These are phyloP conservation scores for Drosophila lowei DNA, from an alignment of 1,140 invertebrate genomes.

Conservation along the genomic window DNA sequence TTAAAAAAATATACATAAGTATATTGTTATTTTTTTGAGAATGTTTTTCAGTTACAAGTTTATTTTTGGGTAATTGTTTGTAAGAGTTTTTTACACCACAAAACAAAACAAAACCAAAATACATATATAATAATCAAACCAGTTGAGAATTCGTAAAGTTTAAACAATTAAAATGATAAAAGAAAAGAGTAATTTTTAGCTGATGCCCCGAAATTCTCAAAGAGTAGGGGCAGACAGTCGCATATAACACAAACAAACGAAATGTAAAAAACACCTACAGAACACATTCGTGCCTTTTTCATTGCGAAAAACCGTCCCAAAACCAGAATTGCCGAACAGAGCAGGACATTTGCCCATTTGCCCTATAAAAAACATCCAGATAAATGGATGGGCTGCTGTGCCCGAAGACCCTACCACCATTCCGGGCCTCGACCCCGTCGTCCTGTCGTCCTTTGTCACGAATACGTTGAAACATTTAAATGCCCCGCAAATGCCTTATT, in stretches of 20 bases:
- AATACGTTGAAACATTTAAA: constrained; percentile 60
- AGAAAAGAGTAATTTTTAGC: constrained; percentile 40
- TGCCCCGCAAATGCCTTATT: constrained; percentile 68
- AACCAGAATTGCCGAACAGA: constrained; percentile 26
- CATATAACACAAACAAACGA: constrained; percentile 42
- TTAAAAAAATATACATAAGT: constrained; percentile 15
- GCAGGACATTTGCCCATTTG: neutral
- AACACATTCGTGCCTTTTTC: constrained; percentile 78
- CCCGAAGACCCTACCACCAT: no score
- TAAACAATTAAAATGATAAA: constrained; percentile 52
- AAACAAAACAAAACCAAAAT: constrained; percentile 23
- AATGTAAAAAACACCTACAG: constrained; percentile 46
- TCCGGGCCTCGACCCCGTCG: neutral
- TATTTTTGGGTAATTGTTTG: constrained; percentile 75
- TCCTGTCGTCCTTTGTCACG: constrained; percentile 26
- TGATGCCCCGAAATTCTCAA: constrained; percentile 56
- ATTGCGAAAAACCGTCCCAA: constrained; percentile 78
- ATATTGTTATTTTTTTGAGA: constrained; percentile 59
- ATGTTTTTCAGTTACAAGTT: constrained; percentile 55
- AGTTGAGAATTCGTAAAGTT: constrained; percentile 59
- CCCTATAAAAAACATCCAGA: neutral
- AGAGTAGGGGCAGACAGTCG: constrained; percentile 54
- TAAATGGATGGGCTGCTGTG: constrained; percentile 6
- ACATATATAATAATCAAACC: constrained; percentile 39
- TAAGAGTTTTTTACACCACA: constrained; percentile 61